phyloP scores from a whole-genome alignment of 2,888 invertebrate genomes.

The Monochamus alternatus region DNA sequence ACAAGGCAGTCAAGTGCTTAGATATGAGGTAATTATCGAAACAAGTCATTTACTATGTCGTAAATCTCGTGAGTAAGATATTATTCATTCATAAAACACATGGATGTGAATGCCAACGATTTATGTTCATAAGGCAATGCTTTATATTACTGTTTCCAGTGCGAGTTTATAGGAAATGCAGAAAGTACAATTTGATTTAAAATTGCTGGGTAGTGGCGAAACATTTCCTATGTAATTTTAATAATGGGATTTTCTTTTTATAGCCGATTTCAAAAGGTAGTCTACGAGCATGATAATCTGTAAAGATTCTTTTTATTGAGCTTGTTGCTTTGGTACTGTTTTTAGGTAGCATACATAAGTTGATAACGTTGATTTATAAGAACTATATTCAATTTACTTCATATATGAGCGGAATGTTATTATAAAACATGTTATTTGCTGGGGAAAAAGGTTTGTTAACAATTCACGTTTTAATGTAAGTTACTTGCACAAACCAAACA shows the following conservation, averaged over 20 bases:
- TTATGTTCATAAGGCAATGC: not conserved
- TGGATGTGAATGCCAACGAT: not conserved
- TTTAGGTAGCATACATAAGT: not conserved
- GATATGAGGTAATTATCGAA: not conserved
- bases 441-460: too few species aligned
- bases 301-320: not conserved
- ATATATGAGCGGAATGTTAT: too few species aligned
- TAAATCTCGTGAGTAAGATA: slow-evolving; percentile 2
- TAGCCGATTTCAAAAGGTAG: not conserved
- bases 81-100: slow-evolving; percentile 12
- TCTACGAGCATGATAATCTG: not conserved
- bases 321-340: not conserved
- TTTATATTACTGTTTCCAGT: not conserved
- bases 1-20: not conserved
- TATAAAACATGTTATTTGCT: too few species aligned
- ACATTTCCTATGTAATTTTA: not conserved
- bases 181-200: not conserved
- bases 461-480: too few species aligned
- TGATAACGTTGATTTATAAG: too few species aligned
- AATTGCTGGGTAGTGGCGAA: not conserved
- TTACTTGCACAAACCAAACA: too few species aligned
- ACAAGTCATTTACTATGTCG: slow-evolving; percentile 5
- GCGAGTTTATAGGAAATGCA: not conserved
- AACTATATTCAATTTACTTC: too few species aligned
- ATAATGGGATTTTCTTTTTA: not conserved